These are phyloP conservation scores for Blastobasis adustella DNA, from an alignment of 2,888 invertebrate species.

Conservation along the genomic window DNA sequence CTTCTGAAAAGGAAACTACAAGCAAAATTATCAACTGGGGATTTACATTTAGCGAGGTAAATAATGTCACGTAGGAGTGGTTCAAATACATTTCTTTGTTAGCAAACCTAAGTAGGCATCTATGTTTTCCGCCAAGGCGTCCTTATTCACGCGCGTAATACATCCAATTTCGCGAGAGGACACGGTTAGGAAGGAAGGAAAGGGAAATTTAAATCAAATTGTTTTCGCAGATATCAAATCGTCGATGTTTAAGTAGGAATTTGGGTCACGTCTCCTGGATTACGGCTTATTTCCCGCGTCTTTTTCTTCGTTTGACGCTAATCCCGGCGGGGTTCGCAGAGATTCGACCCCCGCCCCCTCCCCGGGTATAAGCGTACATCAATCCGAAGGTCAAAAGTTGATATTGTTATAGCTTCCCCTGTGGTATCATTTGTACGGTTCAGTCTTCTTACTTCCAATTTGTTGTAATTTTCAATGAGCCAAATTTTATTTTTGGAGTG, in stretches of 20 bases:
- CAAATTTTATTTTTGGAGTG: too few species aligned
- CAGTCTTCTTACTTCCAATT: too few species aligned
- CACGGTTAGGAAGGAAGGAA: constrained; percentile 35
- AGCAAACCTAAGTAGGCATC: too few species aligned
- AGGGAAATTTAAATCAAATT: constrained; percentile 59
- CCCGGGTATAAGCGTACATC: constrained; percentile 31
- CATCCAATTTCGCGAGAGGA: constrained; percentile 42
- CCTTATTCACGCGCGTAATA: constrained; percentile 32
- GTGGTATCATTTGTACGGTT: constrained; percentile 9
- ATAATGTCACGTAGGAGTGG: too few species aligned
- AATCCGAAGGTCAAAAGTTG: constrained; percentile 37
- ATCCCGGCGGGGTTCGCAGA: constrained; percentile 59
- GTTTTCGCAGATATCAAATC: constrained; percentile 67
- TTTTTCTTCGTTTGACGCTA: constrained; percentile 72
- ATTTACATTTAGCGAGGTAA: too few species aligned
- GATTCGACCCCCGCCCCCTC: constrained; percentile 46
- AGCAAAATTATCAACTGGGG: too few species aligned
- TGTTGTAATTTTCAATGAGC: too few species aligned
- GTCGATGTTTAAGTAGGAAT: constrained; percentile 66
- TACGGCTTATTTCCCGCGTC: constrained; percentile 69
- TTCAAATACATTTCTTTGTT: too few species aligned
- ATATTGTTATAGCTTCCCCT: constrained; percentile 14
- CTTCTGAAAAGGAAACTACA: too few species aligned
- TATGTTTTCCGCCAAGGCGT: too few species aligned
- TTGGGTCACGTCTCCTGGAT: constrained; percentile 71